phyloP scores from a whole-genome alignment of 2,888 invertebrate genomes.

The Phrixothrix hirtus region DNA sequence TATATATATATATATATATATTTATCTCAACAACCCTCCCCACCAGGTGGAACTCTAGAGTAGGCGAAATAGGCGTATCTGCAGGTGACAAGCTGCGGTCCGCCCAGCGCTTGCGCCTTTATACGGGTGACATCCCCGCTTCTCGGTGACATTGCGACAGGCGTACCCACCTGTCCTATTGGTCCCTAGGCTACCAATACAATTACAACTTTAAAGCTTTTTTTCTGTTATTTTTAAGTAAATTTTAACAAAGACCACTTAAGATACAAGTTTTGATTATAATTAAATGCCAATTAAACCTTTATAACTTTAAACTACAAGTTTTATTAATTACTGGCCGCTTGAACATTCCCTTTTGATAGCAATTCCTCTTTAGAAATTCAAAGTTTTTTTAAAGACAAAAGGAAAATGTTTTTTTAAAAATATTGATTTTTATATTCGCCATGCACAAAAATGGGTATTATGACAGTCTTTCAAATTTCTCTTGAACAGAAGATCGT shows the following conservation, averaged over 20 bases:
- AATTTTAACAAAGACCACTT: too few species aligned
- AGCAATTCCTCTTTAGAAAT: too few species aligned
- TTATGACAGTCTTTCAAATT: too few species aligned
- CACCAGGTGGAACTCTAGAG: conserved; percentile 52
- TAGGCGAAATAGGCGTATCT: conserved; percentile 54
- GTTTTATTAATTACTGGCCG: too few species aligned
- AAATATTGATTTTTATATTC: too few species aligned
- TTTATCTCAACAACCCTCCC: conserved; percentile 30
- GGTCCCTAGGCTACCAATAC: conserved; percentile 53
- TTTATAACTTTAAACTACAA: too few species aligned
- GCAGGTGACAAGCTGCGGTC: conserved; percentile 51
- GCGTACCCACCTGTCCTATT: conserved; percentile 55
- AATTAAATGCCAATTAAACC: too few species aligned
- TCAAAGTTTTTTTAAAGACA: too few species aligned
- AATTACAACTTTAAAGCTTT: conserved; percentile 30
- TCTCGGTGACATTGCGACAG: conserved; percentile 55
- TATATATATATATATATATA: conserved; percentile 13
- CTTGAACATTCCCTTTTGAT: too few species aligned
- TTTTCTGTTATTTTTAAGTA: not conserved
- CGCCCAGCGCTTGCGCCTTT: conserved; percentile 52
- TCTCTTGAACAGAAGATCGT: conserved; percentile 25
- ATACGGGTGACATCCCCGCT: conserved; percentile 53
- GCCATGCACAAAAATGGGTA: too few species aligned
- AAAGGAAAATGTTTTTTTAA: too few species aligned
- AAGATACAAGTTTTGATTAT: too few species aligned